Evolutionary conservation across 2,888 invertebrate genomes (phyloP).

Genomic region (Timandra comae): DNA sequence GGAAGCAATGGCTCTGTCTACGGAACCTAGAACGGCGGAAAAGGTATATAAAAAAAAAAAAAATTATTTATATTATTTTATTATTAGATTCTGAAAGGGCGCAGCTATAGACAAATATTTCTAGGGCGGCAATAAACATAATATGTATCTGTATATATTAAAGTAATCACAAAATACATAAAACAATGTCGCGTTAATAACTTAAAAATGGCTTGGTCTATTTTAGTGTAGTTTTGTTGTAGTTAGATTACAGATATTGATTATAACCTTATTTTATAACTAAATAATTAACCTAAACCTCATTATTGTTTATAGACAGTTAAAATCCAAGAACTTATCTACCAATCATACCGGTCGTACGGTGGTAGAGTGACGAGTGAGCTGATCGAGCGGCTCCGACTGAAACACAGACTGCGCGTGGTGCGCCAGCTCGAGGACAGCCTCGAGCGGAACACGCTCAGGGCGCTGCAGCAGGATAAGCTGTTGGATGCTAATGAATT

Average conservation of each 20-base stretch:
- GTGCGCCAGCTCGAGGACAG: conserved; percentile 96
- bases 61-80: neutral
- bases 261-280: neutral
- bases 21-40: conserved; percentile 56
- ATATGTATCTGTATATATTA: neutral
- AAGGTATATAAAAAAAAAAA: conserved; percentile 42
- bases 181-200: too few relatives aligned
- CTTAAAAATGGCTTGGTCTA: too few relatives aligned
- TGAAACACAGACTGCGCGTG: conserved; percentile 93
- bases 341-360: conserved; percentile 90
- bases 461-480: conserved; percentile 85
- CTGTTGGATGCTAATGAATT: conserved; percentile 80
- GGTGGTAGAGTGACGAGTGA: conserved; percentile 87
- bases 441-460: conserved; percentile 90
- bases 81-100: neutral
- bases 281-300: conserved; percentile 30
- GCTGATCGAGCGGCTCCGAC: conserved; percentile 90
- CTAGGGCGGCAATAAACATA: neutral
- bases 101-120: neutral
- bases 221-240: too few relatives aligned
- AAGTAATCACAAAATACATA: neutral
- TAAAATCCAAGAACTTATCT: conserved; percentile 88
- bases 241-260: neutral
- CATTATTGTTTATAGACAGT: conserved; percentile 79
- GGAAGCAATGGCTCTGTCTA: conserved; percentile 77